A percentile compares a stretch with the other conserved stretches of the same genome.
These are phyloP conservation scores for Saguinus midas DNA, from an alignment of 2,113 vertebrate species.

Conservation along the genomic window DNA sequence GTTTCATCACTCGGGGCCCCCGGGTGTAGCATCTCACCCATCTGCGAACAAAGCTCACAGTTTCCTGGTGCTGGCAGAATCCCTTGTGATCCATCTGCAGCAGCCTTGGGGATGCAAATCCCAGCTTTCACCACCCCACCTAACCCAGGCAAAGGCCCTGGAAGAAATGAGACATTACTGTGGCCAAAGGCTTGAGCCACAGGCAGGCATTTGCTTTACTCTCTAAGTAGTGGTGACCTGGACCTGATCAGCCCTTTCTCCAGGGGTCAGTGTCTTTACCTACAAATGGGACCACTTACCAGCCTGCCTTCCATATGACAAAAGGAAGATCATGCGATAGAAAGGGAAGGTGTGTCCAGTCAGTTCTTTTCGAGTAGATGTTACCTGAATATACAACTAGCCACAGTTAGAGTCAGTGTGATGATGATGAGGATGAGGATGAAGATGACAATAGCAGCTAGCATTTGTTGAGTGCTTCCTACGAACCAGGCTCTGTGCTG, in stretches of 20 bases:
- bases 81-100: background rate
- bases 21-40: background rate
- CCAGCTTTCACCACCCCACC: background rate
- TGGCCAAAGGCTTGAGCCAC: background rate
- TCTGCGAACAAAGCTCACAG: background rate
- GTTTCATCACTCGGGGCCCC: accelerated
- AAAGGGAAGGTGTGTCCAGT: background rate
- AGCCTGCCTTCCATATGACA: background rate
- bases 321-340: background rate
- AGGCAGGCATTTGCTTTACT: background rate
- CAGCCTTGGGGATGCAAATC: background rate
- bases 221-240: background rate
- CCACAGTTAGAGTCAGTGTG: background rate
- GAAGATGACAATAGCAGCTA: background rate
- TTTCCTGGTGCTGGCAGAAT: background rate
- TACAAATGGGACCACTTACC: background rate
- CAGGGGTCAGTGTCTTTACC: background rate
- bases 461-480: background rate
- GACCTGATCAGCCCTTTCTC: background rate
- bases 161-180: background rate
- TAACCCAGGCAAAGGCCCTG: background rate
- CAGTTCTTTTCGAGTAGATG: background rate
- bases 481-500: background rate
- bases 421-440: background rate
- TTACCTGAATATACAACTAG: background rate